phyloP scores from a whole-genome alignment of 2,888 invertebrate genomes.

The Ornithoptera priamus region DNA sequence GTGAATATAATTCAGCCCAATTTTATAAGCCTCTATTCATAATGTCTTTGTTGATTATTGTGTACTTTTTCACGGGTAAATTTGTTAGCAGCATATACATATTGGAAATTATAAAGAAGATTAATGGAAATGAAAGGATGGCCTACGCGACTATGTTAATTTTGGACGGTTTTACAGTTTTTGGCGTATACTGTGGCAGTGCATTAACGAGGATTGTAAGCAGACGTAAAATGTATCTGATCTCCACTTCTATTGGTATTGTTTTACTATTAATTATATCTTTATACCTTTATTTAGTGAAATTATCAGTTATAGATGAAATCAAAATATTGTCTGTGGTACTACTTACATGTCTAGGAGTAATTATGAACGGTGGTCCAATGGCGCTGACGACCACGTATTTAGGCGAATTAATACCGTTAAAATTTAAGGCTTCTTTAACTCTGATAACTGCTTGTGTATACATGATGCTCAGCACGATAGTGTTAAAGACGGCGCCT shows the following conservation, averaged over 20 bases:
- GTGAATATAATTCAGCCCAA: constrained; percentile 17
- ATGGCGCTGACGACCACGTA: constrained; percentile 45
- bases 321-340: constrained; percentile 43
- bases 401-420: constrained; percentile 44
- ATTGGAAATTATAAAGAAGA: constrained; percentile 50
- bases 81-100: constrained; percentile 51
- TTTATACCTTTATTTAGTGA: constrained; percentile 51
- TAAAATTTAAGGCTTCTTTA: constrained; percentile 37
- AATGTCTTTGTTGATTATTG: constrained; percentile 44
- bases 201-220: constrained; percentile 36
- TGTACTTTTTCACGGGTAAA: constrained; percentile 55
- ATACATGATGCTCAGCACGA: constrained; percentile 37
- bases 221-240: constrained; percentile 47
- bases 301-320: constrained; percentile 34
- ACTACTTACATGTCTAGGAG: constrained; percentile 46
- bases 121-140: constrained; percentile 48
- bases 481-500: constrained; percentile 44
- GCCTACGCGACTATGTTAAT: constrained; percentile 58
- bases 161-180: constrained; percentile 57
- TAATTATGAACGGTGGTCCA: constrained; percentile 47
- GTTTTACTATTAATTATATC: constrained; percentile 50
- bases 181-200: constrained; percentile 40
- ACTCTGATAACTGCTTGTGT: constrained; percentile 38
- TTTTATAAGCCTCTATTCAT: constrained; percentile 51
- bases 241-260: constrained; percentile 47